Base-by-base conservation (phyloP, 2,888 invertebrate species). In the Pecten maximus region DNA sequence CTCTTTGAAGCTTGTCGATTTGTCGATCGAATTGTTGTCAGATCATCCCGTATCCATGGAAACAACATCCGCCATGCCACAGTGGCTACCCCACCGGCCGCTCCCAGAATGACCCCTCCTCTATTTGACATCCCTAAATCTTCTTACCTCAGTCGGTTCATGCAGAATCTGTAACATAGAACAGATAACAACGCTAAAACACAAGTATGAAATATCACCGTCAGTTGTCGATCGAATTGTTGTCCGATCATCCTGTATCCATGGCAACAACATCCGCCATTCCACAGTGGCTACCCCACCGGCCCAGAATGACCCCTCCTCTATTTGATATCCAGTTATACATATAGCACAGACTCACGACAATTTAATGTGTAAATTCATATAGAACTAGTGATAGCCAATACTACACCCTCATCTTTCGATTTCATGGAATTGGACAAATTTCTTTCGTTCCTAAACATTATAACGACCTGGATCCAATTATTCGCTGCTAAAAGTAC, bases 41-140 rank as follows among this genome's bases (percentile, higher is more conserved):
- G 88, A 87, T 95, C 95, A 91, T 95, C 93, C 0, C 92, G 93
- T 48, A 95, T 92, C 95, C 95, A 95, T 0, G 95, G 95, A 86
- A 95, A 95, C 89, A 93, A 90, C 2, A 94, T 90, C 48, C 93
- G 91, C 94, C 95, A 95, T 39, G 95, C 93, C 40, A 94, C 35
- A 0, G 94, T 19, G 0, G 94, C 94, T 2, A 93, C 93, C 4
- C 95, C 95, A 0, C 95, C 95, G 3, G 94, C 95, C 0, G 93
- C 92, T 0, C 94, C 94, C 3, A 93, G 40, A 50, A 95, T 15
- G 2, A 94, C 88, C 89, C 94, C 94, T 39, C 95, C 92, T 40
- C 90, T 87, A 28, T 87, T 92, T 16, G 92, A 74, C 74, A 74
- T 74, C 19, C 6, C 8, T n/a, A n/a, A n/a, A n/a, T 54, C n/a